Conservation (phyloP, 2,797 vertebrate species). For the Alexandromys oeconomus region DNA sequence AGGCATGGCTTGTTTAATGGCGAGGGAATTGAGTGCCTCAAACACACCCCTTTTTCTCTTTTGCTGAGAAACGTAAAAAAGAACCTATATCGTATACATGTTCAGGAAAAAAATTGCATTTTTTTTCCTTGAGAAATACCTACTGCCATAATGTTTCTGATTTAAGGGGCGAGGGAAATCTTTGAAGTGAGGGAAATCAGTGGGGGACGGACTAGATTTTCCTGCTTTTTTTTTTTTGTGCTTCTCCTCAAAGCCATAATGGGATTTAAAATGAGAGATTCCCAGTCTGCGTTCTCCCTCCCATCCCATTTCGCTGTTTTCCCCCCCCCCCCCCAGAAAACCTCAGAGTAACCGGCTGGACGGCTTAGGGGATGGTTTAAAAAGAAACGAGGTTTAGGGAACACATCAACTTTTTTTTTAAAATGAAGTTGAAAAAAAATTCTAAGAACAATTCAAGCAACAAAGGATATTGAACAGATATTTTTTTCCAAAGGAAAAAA, state of each 20-base stretch:
- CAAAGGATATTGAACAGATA: constrained; percentile 75
- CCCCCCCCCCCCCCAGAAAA: constrained; percentile 83
- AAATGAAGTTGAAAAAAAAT: constrained; percentile 79
- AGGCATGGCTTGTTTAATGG: constrained; percentile 67
- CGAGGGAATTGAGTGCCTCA: constrained; percentile 74
- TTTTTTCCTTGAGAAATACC: constrained; percentile 72
- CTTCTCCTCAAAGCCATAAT: constrained; percentile 72
- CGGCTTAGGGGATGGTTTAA: constrained; percentile 79
- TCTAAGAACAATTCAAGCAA: constrained; percentile 79
- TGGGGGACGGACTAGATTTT: constrained; percentile 74
- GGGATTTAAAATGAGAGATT: constrained; percentile 84
- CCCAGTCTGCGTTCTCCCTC: constrained; percentile 82
- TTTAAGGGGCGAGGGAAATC: constrained; percentile 75
- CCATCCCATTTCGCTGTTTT: constrained; percentile 81
- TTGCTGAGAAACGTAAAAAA: constrained; percentile 67
- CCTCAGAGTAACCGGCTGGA: constrained; percentile 77
- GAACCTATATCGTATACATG: constrained; percentile 43
- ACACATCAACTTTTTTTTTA: constrained; percentile 68
- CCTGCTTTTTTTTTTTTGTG: constrained; percentile 58
- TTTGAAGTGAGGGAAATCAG: constrained; percentile 78
- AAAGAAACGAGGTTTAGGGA: constrained; percentile 73
- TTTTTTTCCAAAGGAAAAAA: constrained; percentile 70
- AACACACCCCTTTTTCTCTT: background rate
- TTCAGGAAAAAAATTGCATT: constrained; percentile 51
- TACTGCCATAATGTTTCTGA: constrained; percentile 72